These are phyloP conservation scores for Rhorus exstirpatorius DNA, from an alignment of 2,888 invertebrate species.

Conservation along the genomic window DNA sequence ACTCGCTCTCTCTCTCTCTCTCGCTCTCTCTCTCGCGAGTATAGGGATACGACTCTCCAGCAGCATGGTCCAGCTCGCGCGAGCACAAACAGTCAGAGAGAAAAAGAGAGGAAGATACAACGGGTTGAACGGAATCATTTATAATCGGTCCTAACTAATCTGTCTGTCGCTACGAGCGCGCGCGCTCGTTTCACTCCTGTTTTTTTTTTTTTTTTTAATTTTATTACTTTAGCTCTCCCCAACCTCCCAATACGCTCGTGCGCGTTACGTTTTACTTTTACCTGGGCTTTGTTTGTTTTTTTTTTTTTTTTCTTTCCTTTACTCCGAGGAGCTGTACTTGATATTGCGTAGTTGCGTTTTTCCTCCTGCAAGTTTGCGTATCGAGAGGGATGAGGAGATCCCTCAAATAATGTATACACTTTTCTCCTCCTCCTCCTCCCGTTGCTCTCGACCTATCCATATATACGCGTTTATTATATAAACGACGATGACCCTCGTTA, in stretches of 20 bases:
- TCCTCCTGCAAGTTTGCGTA: conserved; percentile 18
- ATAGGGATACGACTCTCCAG: neutral
- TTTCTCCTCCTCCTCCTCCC: neutral
- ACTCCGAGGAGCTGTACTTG: conserved; percentile 6
- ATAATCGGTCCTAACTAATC: conserved; percentile 89
- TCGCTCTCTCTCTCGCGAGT: conserved; percentile 44
- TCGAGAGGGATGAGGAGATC: conserved; percentile 41
- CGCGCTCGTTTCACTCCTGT: conserved; percentile 79
- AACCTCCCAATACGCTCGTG: conserved; percentile 45
- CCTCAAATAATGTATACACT: conserved; percentile 51
- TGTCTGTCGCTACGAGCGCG: conserved; percentile 87
- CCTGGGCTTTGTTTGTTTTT: conserved; percentile 35
- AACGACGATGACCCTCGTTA: conserved; percentile 67
- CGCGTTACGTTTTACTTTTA: conserved; percentile 77
- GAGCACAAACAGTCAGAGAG: conserved; percentile 63
- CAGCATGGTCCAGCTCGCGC: conserved; percentile 48
- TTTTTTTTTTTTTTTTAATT: too few species aligned
- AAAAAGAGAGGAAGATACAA: conserved; percentile 71
- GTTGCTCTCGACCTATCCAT: neutral
- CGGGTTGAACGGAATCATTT: conserved; percentile 89
- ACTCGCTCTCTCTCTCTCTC: conserved; percentile 32
- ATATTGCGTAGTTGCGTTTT: conserved; percentile 17
- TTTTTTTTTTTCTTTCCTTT: neutral
- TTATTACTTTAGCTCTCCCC: conserved; percentile 74
- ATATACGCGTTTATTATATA: conserved; percentile 16